A percentile compares a stretch with the other conserved stretches of the same genome.
phyloP scores from a whole-genome alignment of 1,140 invertebrate genomes.

The Lanistes nyassanus region DNA sequence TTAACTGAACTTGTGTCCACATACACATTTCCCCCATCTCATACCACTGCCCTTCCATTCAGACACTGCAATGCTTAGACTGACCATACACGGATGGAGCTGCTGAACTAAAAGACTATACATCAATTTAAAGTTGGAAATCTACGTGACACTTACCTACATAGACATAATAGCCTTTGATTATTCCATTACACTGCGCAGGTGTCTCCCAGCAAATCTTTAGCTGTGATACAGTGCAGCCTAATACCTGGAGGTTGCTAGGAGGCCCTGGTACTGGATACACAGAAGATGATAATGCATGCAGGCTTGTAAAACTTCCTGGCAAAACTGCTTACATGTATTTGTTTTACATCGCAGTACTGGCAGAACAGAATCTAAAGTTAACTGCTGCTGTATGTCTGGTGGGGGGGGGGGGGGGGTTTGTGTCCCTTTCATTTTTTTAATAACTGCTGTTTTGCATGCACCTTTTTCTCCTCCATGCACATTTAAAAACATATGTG shows the following conservation, averaged over 20 bases:
- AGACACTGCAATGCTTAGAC: too few relatives aligned
- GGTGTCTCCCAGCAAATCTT: slow-evolving; percentile 65
- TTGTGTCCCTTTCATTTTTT: too few relatives aligned
- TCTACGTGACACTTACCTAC: slow-evolving; percentile 46
- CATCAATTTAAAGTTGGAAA: too few relatives aligned
- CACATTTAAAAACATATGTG: too few relatives aligned
- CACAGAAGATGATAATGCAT: slow-evolving; percentile 8
- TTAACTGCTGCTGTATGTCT: too few relatives aligned
- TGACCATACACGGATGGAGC: too few relatives aligned
- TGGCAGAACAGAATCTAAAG: background rate
- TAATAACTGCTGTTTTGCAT: too few relatives aligned
- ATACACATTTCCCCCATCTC: too few relatives aligned
- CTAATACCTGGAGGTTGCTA: slow-evolving; percentile 54
- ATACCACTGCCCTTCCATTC: too few relatives aligned
- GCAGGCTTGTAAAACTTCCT: background rate
- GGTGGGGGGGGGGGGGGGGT: too few relatives aligned
- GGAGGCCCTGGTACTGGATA: slow-evolving; percentile 54
- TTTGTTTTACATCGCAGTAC: background rate
- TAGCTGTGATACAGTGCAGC: slow-evolving; percentile 59
- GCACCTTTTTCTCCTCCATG: too few relatives aligned
- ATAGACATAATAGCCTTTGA: slow-evolving; percentile 61
- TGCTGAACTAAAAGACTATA: too few relatives aligned
- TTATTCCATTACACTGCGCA: slow-evolving; percentile 42
- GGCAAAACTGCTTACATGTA: background rate
- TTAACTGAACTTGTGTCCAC: background rate